Evolutionary conservation across 2,113 vertebrate species (phyloP), one percentile per base, ranked within the genome.

Genomic region (Oceanites oceanicus): DNA sequence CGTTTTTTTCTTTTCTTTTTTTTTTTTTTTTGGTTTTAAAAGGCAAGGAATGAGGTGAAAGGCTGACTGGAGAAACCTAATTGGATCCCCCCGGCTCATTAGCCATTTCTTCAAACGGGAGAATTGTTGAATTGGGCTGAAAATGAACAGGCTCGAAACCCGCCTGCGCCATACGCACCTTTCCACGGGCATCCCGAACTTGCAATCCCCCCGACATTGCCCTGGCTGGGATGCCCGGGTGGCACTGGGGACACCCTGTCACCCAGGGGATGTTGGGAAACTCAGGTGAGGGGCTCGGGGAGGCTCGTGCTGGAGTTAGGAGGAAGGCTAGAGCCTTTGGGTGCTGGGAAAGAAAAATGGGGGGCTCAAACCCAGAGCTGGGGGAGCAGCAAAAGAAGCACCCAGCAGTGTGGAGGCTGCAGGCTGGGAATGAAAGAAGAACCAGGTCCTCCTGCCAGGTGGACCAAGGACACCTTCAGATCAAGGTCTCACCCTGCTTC

Each of bases 131-230:
- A n/a, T n/a, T n/a, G 30, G 27, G 77, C 73, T 82, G 87, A 40
- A 79, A 63, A 90, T 3, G 71, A 83, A 65, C 80, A 49, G 61
- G 47, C 77, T 72, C 6, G 0, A 27, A 91, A 56, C 1, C 8
- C 0, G 1, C 71, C 5, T 6, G 25, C 0, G 2, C 47, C 34
- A 3, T 0, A 7, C 1, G 2, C 30, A 53, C 55, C 71, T 83
- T 44, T 42, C 27, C 34, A 7, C 0, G 15, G 71, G 61, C 79
- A 82, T 42, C 45, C 58, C 4, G 0, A n/a, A 67, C 45, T 27
- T 25, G 17, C 22, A 21, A 4, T 13, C 21, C 27, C 56, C 25
- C 3, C 0, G 2, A 59, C 67, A 10, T 0, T 32, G 50, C 15
- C 62, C 22, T 2, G n/a, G 18, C 10, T 9, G 74, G 47, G 66